A percentile compares a stretch with the other conserved stretches of the same genome.
phyloP scores from a whole-genome alignment of 2,113 vertebrate genomes.

The Hucho hucho region DNA sequence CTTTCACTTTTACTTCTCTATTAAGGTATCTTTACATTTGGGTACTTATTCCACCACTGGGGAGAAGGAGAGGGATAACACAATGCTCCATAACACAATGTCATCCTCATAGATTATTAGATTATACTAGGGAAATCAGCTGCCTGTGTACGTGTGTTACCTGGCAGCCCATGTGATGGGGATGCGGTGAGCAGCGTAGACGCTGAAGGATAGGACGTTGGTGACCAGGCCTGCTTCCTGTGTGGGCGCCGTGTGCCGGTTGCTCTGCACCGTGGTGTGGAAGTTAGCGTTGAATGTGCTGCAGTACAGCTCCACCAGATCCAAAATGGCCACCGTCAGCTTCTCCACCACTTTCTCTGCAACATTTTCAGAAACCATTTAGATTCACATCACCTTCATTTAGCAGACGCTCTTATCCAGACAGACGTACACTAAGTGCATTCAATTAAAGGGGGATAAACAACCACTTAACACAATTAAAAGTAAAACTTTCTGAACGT shows the following conservation, averaged over 20 bases:
- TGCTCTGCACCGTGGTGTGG: conserved; percentile 77
- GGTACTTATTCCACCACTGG: too few relatives aligned
- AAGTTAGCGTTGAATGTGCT: conserved; percentile 95
- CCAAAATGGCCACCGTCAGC: conserved; percentile 88
- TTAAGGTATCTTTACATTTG: too few relatives aligned
- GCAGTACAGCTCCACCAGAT: conserved; percentile 93
- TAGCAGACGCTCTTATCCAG: neutral
- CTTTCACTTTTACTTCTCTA: too few relatives aligned
- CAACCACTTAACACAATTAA: too few relatives aligned
- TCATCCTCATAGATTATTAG: conserved; percentile 48
- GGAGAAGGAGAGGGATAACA: too few relatives aligned
- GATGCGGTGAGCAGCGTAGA: conserved; percentile 91
- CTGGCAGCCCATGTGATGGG: conserved; percentile 95
- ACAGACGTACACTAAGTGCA: too few relatives aligned
- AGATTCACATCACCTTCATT: too few relatives aligned
- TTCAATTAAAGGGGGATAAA: too few relatives aligned
- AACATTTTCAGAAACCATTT: neutral
- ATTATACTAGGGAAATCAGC: conserved; percentile 41
- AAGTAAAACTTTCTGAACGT: too few relatives aligned
- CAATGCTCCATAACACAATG: conserved; percentile 14
- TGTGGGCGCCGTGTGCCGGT: conserved; percentile 55
- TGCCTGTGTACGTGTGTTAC: conserved; percentile 58
- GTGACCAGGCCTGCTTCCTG: conserved; percentile 85
- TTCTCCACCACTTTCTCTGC: conserved; percentile 88
- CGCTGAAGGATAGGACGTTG: conserved; percentile 82